A percentile compares a stretch with the other conserved stretches of the same genome.
phyloP scores from a whole-genome alignment of 1,140 invertebrate genomes.

The Conus betulinus region DNA sequence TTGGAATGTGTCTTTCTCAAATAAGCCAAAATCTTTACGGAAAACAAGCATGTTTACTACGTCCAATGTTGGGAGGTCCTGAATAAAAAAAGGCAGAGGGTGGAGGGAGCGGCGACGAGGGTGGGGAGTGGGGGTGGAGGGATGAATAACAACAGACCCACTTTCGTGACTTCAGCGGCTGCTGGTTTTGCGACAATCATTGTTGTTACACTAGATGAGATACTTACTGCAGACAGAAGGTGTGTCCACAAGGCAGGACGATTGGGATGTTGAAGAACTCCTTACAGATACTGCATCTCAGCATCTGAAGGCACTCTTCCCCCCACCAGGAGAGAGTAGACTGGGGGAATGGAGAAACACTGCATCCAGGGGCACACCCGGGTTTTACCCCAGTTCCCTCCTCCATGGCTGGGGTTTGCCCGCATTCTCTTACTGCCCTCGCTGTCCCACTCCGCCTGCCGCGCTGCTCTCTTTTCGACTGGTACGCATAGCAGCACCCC shows the following conservation, averaged over 20 bases:
- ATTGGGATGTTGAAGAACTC: constrained; percentile 53
- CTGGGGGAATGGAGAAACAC: constrained; percentile 40
- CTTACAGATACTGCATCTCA: constrained; percentile 49
- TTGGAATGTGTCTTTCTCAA: too few relatives aligned
- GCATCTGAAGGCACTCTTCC: constrained; percentile 46
- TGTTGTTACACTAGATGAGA: too few relatives aligned
- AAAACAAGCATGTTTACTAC: too few relatives aligned
- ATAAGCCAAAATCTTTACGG: too few relatives aligned
- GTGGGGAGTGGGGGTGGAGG: too few relatives aligned
- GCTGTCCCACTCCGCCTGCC: constrained; percentile 23
- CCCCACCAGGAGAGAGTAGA: constrained; percentile 41
- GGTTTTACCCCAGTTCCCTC: constrained; percentile 18
- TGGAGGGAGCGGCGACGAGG: too few relatives aligned
- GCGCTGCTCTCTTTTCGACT: constrained; percentile 35
- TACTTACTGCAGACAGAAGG: constrained; percentile 50
- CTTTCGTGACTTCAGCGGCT: too few relatives aligned
- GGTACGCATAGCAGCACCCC: constrained; percentile 36
- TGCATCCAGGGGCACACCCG: constrained; percentile 5
- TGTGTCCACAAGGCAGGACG: constrained; percentile 49
- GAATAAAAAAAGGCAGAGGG: too few relatives aligned
- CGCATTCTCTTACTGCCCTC: not conserved
- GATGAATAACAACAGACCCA: too few relatives aligned
- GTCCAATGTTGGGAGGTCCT: too few relatives aligned
- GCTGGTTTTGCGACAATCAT: too few relatives aligned
- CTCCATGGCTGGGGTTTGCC: constrained; percentile 30